Evolutionary conservation across 2,888 invertebrate species (phyloP).

Genomic region (Criorhina ranunculi): DNA sequence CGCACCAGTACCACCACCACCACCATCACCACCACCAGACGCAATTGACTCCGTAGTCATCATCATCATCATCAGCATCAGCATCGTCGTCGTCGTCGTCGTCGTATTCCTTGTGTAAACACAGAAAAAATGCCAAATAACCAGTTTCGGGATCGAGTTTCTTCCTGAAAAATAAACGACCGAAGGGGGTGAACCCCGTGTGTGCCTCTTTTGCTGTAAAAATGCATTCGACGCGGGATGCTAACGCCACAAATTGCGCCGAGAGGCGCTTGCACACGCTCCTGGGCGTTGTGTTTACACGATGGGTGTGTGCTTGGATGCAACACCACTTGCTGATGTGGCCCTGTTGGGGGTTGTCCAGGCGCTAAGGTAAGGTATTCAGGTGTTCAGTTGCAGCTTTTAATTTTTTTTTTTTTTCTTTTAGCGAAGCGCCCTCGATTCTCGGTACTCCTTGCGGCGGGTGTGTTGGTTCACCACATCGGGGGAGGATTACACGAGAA

Average conservation of each 20-base stretch:
- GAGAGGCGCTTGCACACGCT: slow-evolving; percentile 64
- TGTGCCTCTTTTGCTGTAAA: slow-evolving; percentile 13
- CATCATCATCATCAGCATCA: slow-evolving; percentile 42
- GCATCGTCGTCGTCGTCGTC: slow-evolving; percentile 33
- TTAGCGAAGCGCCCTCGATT: slow-evolving; percentile 30
- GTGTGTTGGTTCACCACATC: slow-evolving; percentile 7
- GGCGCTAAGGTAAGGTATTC: slow-evolving; percentile 62
- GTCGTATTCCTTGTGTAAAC: slow-evolving; percentile 68
- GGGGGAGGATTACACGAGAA: slow-evolving; percentile 4
- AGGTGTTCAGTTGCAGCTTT: slow-evolving; percentile 21
- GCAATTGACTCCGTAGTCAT: slow-evolving; percentile 59
- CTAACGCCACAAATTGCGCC: slow-evolving; percentile 71
- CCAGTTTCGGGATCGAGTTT: slow-evolving; percentile 70
- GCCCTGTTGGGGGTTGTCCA: slow-evolving; percentile 67
- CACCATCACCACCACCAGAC: slow-evolving; percentile 46
- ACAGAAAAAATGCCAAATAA: slow-evolving; percentile 69
- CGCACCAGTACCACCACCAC: slow-evolving; percentile 41
- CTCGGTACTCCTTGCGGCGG: slow-evolving; percentile 13
- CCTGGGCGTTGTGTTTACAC: slow-evolving; percentile 65
- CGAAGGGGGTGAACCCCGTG: slow-evolving; percentile 46
- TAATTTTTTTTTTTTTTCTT: no score
- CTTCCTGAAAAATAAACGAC: slow-evolving; percentile 60
- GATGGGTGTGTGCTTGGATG: slow-evolving; percentile 31
- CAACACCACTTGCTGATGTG: slow-evolving; percentile 59
- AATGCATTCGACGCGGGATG: slow-evolving; percentile 17